These are phyloP conservation scores for Heterocephalus glaber DNA, from an alignment of 2,113 vertebrate genomes.

Conservation along the genomic window DNA sequence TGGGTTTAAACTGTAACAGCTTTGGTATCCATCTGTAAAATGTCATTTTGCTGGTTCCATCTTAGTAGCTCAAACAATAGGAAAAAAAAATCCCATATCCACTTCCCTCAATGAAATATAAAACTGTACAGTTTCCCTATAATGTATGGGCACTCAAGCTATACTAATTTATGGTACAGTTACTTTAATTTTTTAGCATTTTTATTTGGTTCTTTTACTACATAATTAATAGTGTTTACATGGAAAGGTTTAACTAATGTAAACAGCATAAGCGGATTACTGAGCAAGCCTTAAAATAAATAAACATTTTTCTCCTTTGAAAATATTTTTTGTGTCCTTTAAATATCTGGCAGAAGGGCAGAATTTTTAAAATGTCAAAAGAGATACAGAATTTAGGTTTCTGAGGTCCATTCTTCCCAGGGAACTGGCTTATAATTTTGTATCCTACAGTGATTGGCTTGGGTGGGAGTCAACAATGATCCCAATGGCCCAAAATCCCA, in stretches of 20 bases:
- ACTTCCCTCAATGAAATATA: slow-evolving; percentile 42
- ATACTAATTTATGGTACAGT: slow-evolving; percentile 74
- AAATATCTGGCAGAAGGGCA: slow-evolving; percentile 43
- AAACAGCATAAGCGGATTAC: slow-evolving; percentile 78
- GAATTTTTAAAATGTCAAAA: slow-evolving; percentile 63
- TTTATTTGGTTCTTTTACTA: slow-evolving; percentile 73
- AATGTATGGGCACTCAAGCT: slow-evolving; percentile 69
- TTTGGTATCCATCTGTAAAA: slow-evolving; percentile 67
- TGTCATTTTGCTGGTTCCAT: slow-evolving; percentile 66
- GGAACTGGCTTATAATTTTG: slow-evolving; percentile 58
- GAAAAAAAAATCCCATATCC: slow-evolving; percentile 41
- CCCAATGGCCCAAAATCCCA: slow-evolving; percentile 53
- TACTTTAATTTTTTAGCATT: slow-evolving; percentile 74
- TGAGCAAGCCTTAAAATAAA: slow-evolving; percentile 74
- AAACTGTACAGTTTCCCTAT: slow-evolving; percentile 54
- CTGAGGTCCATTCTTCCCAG: slow-evolving; percentile 29
- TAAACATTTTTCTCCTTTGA: slow-evolving; percentile 72
- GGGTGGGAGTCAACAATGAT: slow-evolving; percentile 17
- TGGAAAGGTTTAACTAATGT: slow-evolving; percentile 72
- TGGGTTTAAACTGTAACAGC: slow-evolving; percentile 60
- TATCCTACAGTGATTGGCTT: slow-evolving; percentile 57
- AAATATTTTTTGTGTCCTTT: slow-evolving; percentile 59
- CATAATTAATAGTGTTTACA: slow-evolving; percentile 80
- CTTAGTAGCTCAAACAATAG: slow-evolving; percentile 63
- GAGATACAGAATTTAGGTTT: slow-evolving; percentile 55